Evolutionary conservation across 1,140 invertebrate genomes (phyloP).

Genomic region (Onthophagus taurus): DNA sequence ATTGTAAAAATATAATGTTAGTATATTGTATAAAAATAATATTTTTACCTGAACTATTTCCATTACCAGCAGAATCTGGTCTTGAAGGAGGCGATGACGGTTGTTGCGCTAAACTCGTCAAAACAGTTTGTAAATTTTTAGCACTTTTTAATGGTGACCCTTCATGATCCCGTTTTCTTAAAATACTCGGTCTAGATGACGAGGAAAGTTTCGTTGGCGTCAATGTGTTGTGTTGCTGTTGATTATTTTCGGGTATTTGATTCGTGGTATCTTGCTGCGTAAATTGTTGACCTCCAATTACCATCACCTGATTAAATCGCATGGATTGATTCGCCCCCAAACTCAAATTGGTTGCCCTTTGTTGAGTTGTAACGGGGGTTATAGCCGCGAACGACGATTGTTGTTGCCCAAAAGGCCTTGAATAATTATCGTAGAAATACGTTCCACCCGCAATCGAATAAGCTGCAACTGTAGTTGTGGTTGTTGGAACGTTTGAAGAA

Average conservation of each 20-base stretch:
- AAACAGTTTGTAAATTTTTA: conserved; percentile 40
- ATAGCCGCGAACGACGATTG: conserved; percentile 24
- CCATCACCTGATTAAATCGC: conserved; percentile 33
- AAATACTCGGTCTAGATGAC: conserved; percentile 35
- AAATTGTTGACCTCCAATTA: conserved; percentile 20
- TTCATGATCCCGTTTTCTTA: conserved; percentile 36
- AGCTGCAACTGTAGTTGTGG: conserved; percentile 19
- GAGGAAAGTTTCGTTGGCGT: conserved; percentile 29
- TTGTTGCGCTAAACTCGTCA: conserved; percentile 29
- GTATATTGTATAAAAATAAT: not conserved
- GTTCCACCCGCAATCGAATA: conserved; percentile 27
- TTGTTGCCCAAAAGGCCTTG: conserved; percentile 25
- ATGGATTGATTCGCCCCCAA: conserved; percentile 27
- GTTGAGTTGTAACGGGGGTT: conserved; percentile 21
- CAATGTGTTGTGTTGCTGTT: conserved; percentile 18
- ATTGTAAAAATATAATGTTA: not conserved
- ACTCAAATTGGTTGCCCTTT: conserved; percentile 17
- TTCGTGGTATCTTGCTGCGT: conserved; percentile 10
- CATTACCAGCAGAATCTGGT: conserved; percentile 42
- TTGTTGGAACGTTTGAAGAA: conserved; percentile 17
- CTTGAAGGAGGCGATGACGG: conserved; percentile 41
- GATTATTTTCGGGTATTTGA: no score
- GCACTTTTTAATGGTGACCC: conserved; percentile 32
- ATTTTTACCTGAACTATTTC: conserved; percentile 41
- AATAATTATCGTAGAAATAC: conserved; percentile 32